These are phyloP conservation scores for Sesamia inferens DNA, from an alignment of 2,888 invertebrate species.

Conservation along the genomic window DNA sequence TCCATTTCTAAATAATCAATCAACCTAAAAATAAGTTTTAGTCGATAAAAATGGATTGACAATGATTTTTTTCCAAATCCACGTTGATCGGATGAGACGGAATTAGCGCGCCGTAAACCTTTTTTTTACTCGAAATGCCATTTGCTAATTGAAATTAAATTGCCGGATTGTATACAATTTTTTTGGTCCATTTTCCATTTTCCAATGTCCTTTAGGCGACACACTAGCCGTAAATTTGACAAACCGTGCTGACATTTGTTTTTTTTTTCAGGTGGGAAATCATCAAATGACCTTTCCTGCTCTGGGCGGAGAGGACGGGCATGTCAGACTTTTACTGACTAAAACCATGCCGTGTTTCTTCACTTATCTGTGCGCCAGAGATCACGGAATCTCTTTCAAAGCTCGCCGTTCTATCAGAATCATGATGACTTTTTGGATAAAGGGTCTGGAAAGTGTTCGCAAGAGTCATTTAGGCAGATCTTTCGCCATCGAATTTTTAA, in stretches of 20 bases:
- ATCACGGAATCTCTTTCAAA: too few relatives aligned
- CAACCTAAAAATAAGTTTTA: background rate
- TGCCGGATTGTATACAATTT: slow-evolving; percentile 44
- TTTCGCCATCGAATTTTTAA: background rate
- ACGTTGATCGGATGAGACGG: background rate
- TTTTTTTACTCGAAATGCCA: slow-evolving; percentile 40
- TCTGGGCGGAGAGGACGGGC: too few relatives aligned
- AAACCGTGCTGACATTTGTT: slow-evolving; percentile 1
- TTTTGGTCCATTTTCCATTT: slow-evolving; percentile 20
- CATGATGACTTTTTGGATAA: background rate
- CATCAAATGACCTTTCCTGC: too few relatives aligned
- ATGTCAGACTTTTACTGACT: too few relatives aligned
- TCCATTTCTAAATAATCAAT: background rate
- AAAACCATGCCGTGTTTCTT: too few relatives aligned
- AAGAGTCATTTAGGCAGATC: background rate
- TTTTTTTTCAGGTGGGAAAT: too few relatives aligned
- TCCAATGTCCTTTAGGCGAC: slow-evolving; percentile 25
- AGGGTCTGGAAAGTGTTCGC: background rate
- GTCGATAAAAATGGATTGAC: background rate
- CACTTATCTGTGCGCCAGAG: too few relatives aligned
- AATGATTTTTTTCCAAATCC: slow-evolving; percentile 1
- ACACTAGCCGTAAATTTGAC: slow-evolving; percentile 5
- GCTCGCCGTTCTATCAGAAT: too few relatives aligned
- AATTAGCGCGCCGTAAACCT: slow-evolving; percentile 51
- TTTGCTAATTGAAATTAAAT: slow-evolving; percentile 62